These are phyloP conservation scores for Eristalis pertinax DNA, from an alignment of 2,888 invertebrate species.

Conservation along the genomic window DNA sequence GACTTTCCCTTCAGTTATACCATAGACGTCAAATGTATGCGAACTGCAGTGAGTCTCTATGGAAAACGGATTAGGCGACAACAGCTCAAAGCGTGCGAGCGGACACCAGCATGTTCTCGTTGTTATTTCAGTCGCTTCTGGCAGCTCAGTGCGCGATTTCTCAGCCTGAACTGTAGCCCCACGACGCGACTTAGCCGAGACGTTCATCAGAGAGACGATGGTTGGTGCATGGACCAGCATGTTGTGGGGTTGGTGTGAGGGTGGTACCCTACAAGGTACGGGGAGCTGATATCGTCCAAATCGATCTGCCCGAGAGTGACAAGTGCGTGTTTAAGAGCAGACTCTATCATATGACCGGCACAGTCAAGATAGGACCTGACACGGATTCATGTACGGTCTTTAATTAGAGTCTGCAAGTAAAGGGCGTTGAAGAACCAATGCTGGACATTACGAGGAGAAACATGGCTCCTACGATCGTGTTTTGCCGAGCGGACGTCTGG, in stretches of 20 bases:
- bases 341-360: slow-evolving; percentile 87
- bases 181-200: slow-evolving; percentile 80
- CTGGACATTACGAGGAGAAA: slow-evolving; percentile 89
- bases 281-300: no score
- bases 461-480: slow-evolving; percentile 92
- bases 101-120: slow-evolving; percentile 72
- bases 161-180: slow-evolving; percentile 82
- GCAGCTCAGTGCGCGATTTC: slow-evolving; percentile 84
- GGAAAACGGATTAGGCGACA: no score
- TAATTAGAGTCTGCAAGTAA: slow-evolving; percentile 85
- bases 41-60: no score
- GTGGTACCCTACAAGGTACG: no score
- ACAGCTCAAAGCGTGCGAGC: not conserved
- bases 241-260: no score
- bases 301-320: slow-evolving; percentile 76
- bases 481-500: slow-evolving; percentile 90
- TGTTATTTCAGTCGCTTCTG: slow-evolving; percentile 84
- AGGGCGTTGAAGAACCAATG: slow-evolving; percentile 87
- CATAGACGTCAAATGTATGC: no score
- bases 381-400: slow-evolving; percentile 86
- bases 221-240: no score
- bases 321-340: slow-evolving; percentile 73
- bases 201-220: slow-evolving; percentile 80
- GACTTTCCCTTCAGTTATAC: no score
- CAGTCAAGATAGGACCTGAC: slow-evolving; percentile 87